Evolutionary conservation across 2,888 invertebrate genomes (phyloP).

Genomic region (Luperina testacea): DNA sequence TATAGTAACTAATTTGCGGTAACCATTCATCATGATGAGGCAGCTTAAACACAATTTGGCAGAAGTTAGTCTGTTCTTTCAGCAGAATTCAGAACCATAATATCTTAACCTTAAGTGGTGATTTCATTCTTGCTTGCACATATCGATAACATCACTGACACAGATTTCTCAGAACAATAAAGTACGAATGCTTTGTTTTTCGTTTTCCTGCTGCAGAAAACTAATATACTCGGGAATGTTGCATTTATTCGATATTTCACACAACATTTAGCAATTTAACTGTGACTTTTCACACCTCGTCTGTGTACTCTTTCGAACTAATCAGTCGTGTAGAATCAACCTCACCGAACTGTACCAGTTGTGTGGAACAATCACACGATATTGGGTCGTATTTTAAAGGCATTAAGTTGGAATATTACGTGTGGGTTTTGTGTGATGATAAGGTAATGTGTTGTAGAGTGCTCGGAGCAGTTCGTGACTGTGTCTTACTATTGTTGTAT

Average conservation of each 20-base stretch:
- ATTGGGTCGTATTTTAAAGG: slow-evolving; percentile 1
- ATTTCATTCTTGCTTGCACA: background rate
- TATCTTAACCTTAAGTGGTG: slow-evolving; percentile 7
- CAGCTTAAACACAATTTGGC: background rate
- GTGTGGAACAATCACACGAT: slow-evolving; percentile 1
- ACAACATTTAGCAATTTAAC: slow-evolving; percentile 71
- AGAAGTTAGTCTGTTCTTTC: background rate
- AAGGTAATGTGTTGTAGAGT: slow-evolving; percentile 56
- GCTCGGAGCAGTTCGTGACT: slow-evolving; percentile 64
- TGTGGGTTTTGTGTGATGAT: slow-evolving; percentile 41
- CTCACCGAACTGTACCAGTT: slow-evolving; percentile 36
- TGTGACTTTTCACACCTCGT: slow-evolving; percentile 75
- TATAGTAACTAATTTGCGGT: background rate
- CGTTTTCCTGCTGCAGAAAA: slow-evolving; percentile 48
- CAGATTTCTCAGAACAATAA: slow-evolving; percentile 42
- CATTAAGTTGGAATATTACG: slow-evolving; percentile 33
- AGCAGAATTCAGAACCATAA: background rate
- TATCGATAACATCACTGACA: slow-evolving; percentile 11
- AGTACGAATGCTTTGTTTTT: slow-evolving; percentile 39
- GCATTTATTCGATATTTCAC: slow-evolving; percentile 75
- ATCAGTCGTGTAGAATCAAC: slow-evolving; percentile 62
- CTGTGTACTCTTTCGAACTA: slow-evolving; percentile 52
- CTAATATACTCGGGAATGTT: slow-evolving; percentile 53
- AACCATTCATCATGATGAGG: background rate
- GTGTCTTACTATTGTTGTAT: slow-evolving; percentile 59